A percentile compares a stretch with the other conserved stretches of the same genome.
Evolutionary conservation across 2,113 vertebrate genomes (phyloP).

Genomic region (Lathamus discolor): DNA sequence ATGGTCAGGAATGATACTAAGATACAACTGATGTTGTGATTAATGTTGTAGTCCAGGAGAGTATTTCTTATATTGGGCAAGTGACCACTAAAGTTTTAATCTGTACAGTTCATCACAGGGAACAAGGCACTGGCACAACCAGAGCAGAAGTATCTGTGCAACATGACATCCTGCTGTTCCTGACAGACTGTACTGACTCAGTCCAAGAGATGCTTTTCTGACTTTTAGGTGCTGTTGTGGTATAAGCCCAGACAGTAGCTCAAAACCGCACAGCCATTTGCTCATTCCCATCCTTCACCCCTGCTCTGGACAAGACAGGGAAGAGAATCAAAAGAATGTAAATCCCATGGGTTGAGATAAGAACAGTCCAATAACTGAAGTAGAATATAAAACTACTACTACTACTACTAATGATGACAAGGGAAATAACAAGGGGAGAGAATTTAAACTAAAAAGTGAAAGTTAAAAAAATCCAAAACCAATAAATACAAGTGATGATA

Average conservation of each 20-base stretch:
- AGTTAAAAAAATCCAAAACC: background rate
- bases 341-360: background rate
- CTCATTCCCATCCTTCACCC: background rate
- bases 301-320: background rate
- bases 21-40: background rate
- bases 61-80: background rate
- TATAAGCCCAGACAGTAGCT: background rate
- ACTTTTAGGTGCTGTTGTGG: background rate
- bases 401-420: background rate
- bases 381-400: background rate
- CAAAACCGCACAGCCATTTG: background rate
- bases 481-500: background rate
- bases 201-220: background rate
- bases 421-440: background rate
- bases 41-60: background rate
- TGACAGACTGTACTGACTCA: background rate
- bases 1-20: background rate
- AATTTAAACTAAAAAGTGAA: background rate
- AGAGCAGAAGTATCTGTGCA: background rate
- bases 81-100: background rate
- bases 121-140: accelerated
- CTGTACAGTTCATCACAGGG: background rate
- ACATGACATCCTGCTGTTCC: background rate
- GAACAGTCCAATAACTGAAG: background rate
- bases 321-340: background rate